A percentile compares a stretch with the other conserved stretches of the same genome.
Evolutionary conservation across 1,140 invertebrate genomes (phyloP).

Genomic region (Zaprionus vittiger): DNA sequence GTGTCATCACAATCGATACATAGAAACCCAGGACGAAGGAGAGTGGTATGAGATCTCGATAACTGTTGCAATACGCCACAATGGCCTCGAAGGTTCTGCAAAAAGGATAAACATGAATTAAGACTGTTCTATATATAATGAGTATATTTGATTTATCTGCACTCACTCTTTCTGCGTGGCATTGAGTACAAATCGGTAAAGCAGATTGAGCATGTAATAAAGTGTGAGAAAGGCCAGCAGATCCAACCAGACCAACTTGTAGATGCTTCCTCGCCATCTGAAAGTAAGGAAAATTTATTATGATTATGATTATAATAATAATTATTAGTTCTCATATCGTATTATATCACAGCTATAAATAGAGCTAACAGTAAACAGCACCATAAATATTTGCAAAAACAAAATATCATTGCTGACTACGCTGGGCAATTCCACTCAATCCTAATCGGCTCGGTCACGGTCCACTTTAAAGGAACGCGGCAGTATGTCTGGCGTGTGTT

Average conservation of each 20-base stretch:
- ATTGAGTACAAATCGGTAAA: constrained; percentile 93
- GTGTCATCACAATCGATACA: constrained; percentile 95
- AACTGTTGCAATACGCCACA: constrained; percentile 91
- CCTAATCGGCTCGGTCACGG: constrained; percentile 1
- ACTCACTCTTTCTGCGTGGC: constrained; percentile 92
- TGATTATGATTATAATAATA: constrained; percentile 19
- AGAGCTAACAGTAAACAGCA: constrained; percentile 31
- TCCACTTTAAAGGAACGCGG: constrained; percentile 17
- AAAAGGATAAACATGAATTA: not conserved
- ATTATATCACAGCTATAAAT: constrained; percentile 58
- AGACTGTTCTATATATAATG: not conserved
- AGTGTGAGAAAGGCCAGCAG: constrained; percentile 93
- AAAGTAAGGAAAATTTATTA: constrained; percentile 76
- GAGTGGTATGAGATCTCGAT: constrained; percentile 92
- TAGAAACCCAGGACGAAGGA: constrained; percentile 97
- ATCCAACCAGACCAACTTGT: constrained; percentile 98
- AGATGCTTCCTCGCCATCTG: constrained; percentile 98
- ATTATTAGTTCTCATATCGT: not conserved
- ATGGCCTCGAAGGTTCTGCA: constrained; percentile 90
- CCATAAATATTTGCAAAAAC: constrained; percentile 1
- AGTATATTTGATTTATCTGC: not conserved
- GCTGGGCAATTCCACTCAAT: not conserved
- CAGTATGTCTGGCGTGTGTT: constrained; percentile 42
- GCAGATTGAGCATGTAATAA: constrained; percentile 94
- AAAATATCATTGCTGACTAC: constrained; percentile 10